Evolutionary conservation across 2,888 invertebrate species (phyloP), one percentile per base, ranked within the genome.

Genomic region (Dasysyrphus albostriatus): DNA sequence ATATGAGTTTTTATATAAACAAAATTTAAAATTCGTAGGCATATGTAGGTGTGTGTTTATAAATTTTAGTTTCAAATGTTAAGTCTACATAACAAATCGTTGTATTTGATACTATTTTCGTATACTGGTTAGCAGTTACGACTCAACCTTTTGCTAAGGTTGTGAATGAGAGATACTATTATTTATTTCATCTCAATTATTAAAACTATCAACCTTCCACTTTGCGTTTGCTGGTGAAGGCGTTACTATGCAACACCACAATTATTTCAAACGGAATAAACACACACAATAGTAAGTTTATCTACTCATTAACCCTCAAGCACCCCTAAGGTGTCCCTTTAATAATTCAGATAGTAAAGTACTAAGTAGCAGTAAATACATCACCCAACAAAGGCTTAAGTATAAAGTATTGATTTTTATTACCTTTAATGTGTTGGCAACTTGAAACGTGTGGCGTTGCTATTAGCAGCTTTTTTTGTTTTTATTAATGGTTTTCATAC

Each of bases 331-430:
- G 69, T 69, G 51, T 69, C 29, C 54, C n/a, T 34, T 69, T 69
- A 69, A 69, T 69, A 54, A 69, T 69, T 69, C 69, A 69, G 54
- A 69, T 54, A n/a, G 51, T 69, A 54, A 65, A 69, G 69, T 69
- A 69, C 39, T 69, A 29, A 54, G 29, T 39, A 34, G 49, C 37
- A 67, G 32, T 67, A 49, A 67, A 54, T 69, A 69, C 39, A 54
- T 69, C 67, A 51, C 5, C 67, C 37, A 37, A 69, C 69, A 69
- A 54, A 54, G 69, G 37, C 54, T 39, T 39, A 54, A 54, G 24
- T 51, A 44, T 44, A 16, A 51, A 54, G 24, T 69, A 69, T 69
- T 69, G 69, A 69, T 69, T 69, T 61, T 69, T 69, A 69, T 69
- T 54, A 69, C 39, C 9, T 34, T 39, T 24, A 54, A 69, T 69